A percentile compares a stretch with the other conserved stretches of the same genome.
These are phyloP conservation scores for Ellobius talpinus DNA, from an alignment of 2,113 vertebrate species.

Conservation along the genomic window DNA sequence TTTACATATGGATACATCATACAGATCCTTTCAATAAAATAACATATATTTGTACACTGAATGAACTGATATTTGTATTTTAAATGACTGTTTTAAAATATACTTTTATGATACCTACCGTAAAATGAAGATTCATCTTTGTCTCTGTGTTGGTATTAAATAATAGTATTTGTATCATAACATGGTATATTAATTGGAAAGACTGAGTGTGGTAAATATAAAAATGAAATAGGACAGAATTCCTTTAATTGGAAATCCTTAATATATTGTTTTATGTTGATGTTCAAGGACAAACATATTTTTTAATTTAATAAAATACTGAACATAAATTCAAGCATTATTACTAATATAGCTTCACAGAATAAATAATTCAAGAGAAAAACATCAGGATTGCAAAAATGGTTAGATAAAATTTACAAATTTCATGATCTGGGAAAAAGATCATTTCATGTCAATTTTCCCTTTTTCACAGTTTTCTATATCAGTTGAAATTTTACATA, in stretches of 20 bases:
- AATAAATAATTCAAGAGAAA: neutral
- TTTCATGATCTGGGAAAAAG: neutral
- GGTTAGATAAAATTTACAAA: slow-evolving; percentile 4
- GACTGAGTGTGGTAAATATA: neutral
- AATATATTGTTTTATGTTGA: neutral
- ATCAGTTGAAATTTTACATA: neutral
- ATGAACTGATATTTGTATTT: neutral
- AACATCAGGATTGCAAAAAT: neutral
- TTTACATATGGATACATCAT: neutral
- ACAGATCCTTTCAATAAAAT: neutral
- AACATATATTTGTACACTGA: neutral
- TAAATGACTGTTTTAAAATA: neutral
- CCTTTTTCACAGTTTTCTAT: neutral
- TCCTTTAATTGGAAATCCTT: neutral
- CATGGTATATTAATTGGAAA: neutral
- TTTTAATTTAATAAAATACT: neutral
- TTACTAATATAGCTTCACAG: neutral
- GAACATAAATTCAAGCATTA: slow-evolving; percentile 15
- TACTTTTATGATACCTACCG: neutral
- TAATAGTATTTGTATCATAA: neutral
- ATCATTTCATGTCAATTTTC: slow-evolving; percentile 19
- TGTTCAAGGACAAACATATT: neutral
- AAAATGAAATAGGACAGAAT: slow-evolving; percentile 13
- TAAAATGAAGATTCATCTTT: neutral
- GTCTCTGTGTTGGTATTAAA: neutral